Base-by-base conservation (phyloP, 2,888 invertebrate species). In the Byasa hedistus region DNA sequence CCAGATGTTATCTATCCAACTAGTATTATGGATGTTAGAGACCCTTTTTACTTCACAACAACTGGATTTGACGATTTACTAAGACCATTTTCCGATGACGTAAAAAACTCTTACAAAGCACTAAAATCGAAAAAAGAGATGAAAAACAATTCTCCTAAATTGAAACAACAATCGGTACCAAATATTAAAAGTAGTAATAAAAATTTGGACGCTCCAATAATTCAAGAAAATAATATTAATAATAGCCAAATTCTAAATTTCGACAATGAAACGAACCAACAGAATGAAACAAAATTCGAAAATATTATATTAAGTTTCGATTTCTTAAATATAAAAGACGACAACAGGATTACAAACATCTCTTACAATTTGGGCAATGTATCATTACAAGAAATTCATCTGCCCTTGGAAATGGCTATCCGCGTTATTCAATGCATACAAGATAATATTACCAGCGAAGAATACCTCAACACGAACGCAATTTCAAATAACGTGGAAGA, bases 31-130 rank as follows among this genome's bases (percentile, higher is more conserved):
- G 85, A 86, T 19, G 69, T 79, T n/a, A 71, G 75, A 3, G 79
- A 79, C 68, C 86, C 85, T 19, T 87, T 80, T 70, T 87, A 80
- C 69, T 78, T 75, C n/a, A 79, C 73, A 65, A 65, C 74, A 2
- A 69, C 69, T 32, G 73, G 71, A 19, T 71, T 73, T 24, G 76
- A 76, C 12, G 69, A 71, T 17, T 68, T 77, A 36, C 69, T 79
- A 22, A 80, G 71, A 44, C 78, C 84, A 10, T 88, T 87, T 71
- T 72, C 81, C 24, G 71, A 78, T 23, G 84, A 87, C 24, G 83
- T 86, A 0, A 79, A 79, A 71, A 64, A 75, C 3, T 74, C 75
- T 44, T 83, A 81, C 61, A 80, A 71, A 64, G 68, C 55, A 54
- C 57, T 74, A 17, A 66, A 54, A 32, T 59, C 71, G 44, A 66